phyloP scores from a whole-genome alignment of 2,113 vertebrate genomes.

The Ctenodactylus gundi region DNA sequence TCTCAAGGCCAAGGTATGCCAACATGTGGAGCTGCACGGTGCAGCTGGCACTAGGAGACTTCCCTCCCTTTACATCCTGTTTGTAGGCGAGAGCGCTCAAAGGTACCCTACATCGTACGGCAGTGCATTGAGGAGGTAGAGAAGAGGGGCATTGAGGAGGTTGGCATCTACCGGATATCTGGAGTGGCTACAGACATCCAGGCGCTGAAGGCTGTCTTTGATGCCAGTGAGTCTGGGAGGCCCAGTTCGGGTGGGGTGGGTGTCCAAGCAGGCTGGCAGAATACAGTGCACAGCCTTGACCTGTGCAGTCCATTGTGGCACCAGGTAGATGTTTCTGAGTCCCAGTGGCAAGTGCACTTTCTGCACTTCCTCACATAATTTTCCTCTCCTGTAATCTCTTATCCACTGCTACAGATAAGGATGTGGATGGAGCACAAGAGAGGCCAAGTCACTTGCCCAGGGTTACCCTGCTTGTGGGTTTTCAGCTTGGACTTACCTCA shows the following conservation, averaged over 20 bases:
- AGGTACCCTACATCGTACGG: conserved; percentile 99
- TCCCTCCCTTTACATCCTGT: background rate
- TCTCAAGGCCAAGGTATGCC: background rate
- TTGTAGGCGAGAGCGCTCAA: conserved; percentile 96
- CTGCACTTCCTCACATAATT: background rate
- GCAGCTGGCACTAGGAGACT: too few species aligned
- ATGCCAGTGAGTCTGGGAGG: conserved; percentile 90
- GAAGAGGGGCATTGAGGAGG: conserved; percentile 98
- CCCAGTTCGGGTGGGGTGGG: background rate
- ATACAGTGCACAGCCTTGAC: background rate
- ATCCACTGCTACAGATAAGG: background rate
- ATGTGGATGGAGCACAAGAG: background rate
- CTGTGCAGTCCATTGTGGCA: accelerated
- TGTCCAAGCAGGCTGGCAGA: background rate
- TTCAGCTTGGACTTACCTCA: background rate
- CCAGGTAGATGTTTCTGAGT: background rate
- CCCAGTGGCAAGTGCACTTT: background rate
- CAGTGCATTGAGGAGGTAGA: conserved; percentile 99
- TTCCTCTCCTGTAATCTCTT: background rate
- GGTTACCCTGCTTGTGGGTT: background rate
- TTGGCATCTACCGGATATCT: conserved; percentile 99
- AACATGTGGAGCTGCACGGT: background rate
- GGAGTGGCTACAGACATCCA: conserved; percentile 99
- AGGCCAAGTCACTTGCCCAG: background rate
- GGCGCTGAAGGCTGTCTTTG: conserved; percentile 95